phyloP scores from a whole-genome alignment of 1,140 invertebrate genomes.

The Drosophila tristis region DNA sequence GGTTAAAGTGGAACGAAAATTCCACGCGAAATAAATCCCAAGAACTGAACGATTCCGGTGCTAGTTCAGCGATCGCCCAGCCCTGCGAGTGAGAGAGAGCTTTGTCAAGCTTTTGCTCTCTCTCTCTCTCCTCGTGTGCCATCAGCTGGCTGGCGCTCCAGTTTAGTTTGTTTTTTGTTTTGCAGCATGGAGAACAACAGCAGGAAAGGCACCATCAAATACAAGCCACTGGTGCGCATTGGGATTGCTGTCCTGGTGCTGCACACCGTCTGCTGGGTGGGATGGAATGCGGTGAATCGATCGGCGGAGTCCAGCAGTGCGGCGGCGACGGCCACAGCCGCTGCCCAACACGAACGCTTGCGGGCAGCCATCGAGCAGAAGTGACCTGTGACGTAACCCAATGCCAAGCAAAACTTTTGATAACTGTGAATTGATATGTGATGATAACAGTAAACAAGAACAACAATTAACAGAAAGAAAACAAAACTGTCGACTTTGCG shows the following conservation, averaged over 20 bases:
- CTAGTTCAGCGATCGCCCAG: conserved; percentile 3
- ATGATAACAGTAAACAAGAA: not conserved
- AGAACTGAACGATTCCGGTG: conserved; percentile 9
- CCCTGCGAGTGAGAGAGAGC: conserved; percentile 25
- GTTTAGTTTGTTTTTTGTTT: conserved; percentile 2
- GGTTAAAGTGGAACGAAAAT: conserved; percentile 21
- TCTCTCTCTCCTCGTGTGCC: conserved; percentile 11
- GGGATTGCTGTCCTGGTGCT: conserved; percentile 62
- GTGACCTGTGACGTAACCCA: conserved; percentile 23
- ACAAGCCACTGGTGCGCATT: conserved; percentile 57
- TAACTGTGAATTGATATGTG: not conserved
- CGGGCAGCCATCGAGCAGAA: conserved; percentile 42
- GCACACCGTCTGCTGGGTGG: conserved; percentile 59
- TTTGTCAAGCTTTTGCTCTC: conserved; percentile 30
- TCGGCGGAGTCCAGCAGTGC: conserved; percentile 25
- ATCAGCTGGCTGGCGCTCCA: conserved; percentile 21
- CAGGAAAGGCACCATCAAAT: conserved; percentile 21
- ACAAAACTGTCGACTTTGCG: not conserved
- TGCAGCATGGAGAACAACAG: conserved; percentile 37
- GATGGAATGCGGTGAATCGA: conserved; percentile 54
- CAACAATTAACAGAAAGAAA: not conserved
- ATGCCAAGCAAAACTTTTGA: not conserved
- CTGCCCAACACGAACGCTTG: conserved; percentile 45
- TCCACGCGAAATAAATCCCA: not conserved
- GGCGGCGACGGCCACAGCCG: conserved; percentile 4